Base-by-base conservation (phyloP, 1,140 invertebrate genomes). In the Stratiolaelaps scimitus region DNA sequence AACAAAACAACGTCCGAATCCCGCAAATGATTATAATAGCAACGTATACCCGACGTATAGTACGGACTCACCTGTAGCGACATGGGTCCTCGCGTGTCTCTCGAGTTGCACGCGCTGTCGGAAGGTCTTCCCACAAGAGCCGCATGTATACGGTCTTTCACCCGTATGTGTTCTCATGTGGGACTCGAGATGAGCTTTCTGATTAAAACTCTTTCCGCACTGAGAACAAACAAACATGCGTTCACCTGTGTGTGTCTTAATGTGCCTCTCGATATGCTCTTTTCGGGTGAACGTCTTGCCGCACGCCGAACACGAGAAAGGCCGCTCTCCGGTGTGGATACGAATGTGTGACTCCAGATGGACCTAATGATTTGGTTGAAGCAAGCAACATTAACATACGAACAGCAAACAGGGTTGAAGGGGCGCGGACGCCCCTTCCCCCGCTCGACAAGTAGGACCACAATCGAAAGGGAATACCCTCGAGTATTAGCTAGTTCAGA, bases 181-280 rank as follows among this genome's bases (percentile, higher is more conserved):
- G 26, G 53, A 60, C 44, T 73, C 66, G 6, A 80, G 70, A 69
- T 78, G 77, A 0, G 76, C 76, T 67, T 76, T 78, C 60, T 78
- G 74, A 0, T 66, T 66, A 67, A 79, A 80, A 20, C 70, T 67
- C 70, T 74, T 76, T 0, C 69, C 69, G 67, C 79, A 81, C 20
- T 74, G 64, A 1, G 75, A 71, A 69, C 79, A 81, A 29, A 73
- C 75, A 76, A 70, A 74, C 15, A 70, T 70, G 48, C 69, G 68
- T 40, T 71, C 69, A 10, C 68, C 67, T 23, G 67, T 65, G 44
- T 70, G 69, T 2, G 28, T 65, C 43, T 65, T 69, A 6, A 84
- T 80, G 64, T 70, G 67, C 29, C 47, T 43, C 43, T 68, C 66
- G 10, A 69, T 30, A 1, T 64, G 60, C 30, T 45, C 64, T 19